A percentile compares a stretch with the other conserved stretches of the same genome.
These are phyloP conservation scores for Panthera leo DNA, from an alignment of 2,113 vertebrate genomes.

Conservation along the genomic window DNA sequence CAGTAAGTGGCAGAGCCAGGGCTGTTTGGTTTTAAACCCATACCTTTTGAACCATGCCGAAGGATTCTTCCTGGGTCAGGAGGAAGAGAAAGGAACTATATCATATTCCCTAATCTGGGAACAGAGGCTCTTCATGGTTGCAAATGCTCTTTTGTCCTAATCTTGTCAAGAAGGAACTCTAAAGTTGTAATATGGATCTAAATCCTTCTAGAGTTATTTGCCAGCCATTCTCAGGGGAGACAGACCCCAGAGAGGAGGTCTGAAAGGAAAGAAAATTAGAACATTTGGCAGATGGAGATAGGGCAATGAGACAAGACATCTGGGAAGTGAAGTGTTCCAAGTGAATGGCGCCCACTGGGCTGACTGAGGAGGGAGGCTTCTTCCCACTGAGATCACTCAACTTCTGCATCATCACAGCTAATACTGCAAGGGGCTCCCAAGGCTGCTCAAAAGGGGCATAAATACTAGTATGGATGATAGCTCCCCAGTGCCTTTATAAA, in stretches of 20 bases:
- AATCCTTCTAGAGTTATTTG: not conserved
- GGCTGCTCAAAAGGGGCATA: not conserved
- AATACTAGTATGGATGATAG: rapidly evolving
- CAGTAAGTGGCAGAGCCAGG: not conserved
- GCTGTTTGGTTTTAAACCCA: not conserved
- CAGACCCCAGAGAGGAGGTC: not conserved
- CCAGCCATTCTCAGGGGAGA: not conserved
- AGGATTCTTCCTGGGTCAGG: not conserved
- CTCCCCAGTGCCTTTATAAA: not conserved
- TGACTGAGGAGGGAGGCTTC: not conserved
- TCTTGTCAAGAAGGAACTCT: not conserved
- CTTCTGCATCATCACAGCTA: too few species aligned
- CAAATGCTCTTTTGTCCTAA: not conserved
- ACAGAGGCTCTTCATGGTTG: not conserved
- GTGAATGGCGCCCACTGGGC: not conserved
- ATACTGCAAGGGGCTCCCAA: not conserved
- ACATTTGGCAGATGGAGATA: not conserved
- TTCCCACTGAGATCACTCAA: not conserved
- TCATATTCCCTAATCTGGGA: not conserved
- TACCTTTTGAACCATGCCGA: not conserved
- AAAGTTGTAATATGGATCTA: not conserved
- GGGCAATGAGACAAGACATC: not conserved
- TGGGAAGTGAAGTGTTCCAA: not conserved
- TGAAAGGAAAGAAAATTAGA: not conserved
- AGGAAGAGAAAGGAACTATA: not conserved